Percentiles rank a stretch among this genome's conserved stretches.
phyloP scores from a whole-genome alignment of 2,113 vertebrate species.

The Mobula hypostoma region DNA sequence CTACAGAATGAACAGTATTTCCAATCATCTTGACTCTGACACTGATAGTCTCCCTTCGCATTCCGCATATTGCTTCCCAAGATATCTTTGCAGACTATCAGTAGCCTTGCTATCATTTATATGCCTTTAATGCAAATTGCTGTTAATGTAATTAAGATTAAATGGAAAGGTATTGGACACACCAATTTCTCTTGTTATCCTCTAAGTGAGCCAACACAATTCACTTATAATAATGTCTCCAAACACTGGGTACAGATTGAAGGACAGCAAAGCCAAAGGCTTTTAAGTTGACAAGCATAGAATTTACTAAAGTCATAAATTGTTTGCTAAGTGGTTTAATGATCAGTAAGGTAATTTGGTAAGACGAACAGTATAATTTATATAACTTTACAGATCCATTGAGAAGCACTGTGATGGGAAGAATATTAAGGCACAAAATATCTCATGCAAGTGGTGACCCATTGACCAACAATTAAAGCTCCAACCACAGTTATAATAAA shows the following conservation, averaged over 20 bases:
- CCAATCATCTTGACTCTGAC: not conserved
- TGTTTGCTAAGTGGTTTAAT: conserved; percentile 6
- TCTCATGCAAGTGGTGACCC: not conserved
- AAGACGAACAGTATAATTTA: not conserved
- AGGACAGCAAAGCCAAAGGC: conserved; percentile 1
- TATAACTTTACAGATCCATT: not conserved
- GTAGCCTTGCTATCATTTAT: not conserved
- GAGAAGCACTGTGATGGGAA: too few relatives aligned
- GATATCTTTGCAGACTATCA: not conserved
- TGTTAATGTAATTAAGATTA: conserved; percentile 31
- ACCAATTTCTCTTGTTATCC: not conserved
- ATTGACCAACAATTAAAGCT: conserved; percentile 5
- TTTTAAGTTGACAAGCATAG: not conserved
- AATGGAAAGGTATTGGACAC: conserved; percentile 3
- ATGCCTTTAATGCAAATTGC: conserved; percentile 1
- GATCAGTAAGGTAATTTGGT: not conserved
- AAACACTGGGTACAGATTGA: not conserved
- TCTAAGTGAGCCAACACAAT: not conserved
- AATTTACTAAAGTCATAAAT: conserved; percentile 15
- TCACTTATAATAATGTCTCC: not conserved
- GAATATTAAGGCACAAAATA: not conserved
- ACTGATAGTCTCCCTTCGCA: not conserved
- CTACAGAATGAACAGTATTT: not conserved
- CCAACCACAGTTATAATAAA: not conserved
- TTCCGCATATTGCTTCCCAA: not conserved